Evolutionary conservation across 2,888 invertebrate genomes (phyloP), one percentile per base, ranked within the genome.

Genomic region (Caenorhabditis drosophilae): DNA sequence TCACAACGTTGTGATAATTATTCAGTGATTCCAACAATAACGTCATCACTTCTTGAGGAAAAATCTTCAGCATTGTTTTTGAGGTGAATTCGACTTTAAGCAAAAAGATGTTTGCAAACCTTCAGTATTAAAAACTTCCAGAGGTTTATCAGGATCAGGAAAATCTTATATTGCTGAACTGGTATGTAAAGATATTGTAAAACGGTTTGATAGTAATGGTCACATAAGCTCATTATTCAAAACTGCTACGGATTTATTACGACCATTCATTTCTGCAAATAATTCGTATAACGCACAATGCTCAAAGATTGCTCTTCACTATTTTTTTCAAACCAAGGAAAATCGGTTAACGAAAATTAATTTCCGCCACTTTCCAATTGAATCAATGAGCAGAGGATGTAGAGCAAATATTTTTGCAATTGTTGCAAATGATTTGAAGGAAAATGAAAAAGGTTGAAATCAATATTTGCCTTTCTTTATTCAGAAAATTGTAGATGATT

Each of bases 371-470:
- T 71, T 68, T 48, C 59, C 67, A 2, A 58, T 71, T 12, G 67
- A 71, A 42, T 58, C 71, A 12, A 66, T 67, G 46, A 71, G 68
- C 40, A 49, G 68, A 3, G 67, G 67, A 7, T 67, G 71, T 36
- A 48, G 66, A 22, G 71, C 71, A 22, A 71, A 67, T 49, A 62
- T 71, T 34, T 71, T 71, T 41, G 71, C 71, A 3, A 57, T 71
- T 40, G 59, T 71, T 9, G 71, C 68, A 4, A 68, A 67, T 40
- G 71, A 71, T 46, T 49, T 71, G 47, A 55, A 44, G 25, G 71
- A 71, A 12, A 18, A 35, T 22, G 71, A 71, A 7, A 68, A 71
- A 59, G 55, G 62, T 62, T 4, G 11, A 31, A 7, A 18, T 12
- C 7, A 31, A 31, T 6, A 31, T 7, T 47, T 27, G n/a, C n/a